These are phyloP conservation scores for Phaenicophaeus curvirostris DNA, from an alignment of 2,797 vertebrate species.

Conservation along the genomic window DNA sequence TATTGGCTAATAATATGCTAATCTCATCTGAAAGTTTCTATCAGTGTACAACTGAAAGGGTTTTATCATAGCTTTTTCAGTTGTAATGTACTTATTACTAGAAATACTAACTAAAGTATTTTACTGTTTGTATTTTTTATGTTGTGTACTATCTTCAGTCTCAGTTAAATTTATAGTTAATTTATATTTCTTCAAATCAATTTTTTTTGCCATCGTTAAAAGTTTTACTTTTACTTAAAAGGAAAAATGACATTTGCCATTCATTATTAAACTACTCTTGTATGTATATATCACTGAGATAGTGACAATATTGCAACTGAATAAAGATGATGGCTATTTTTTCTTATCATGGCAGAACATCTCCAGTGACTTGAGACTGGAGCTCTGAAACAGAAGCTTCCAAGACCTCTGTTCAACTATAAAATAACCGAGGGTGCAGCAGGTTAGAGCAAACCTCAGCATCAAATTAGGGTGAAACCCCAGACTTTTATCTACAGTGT, in stretches of 20 bases:
- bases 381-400: not conserved
- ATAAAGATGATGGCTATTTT: not conserved
- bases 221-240: slow-evolving; percentile 4
- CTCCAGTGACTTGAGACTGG: not conserved
- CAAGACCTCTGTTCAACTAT: not conserved
- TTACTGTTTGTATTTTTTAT: not conserved
- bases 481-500: not conserved
- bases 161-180: not conserved
- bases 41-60: slow-evolving; percentile 16
- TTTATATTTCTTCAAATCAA: no score
- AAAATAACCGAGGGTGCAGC: not conserved
- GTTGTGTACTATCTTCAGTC: not conserved
- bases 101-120: slow-evolving; percentile 22
- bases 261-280: not conserved
- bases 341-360: not conserved
- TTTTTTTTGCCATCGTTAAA: not conserved
- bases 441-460: not conserved
- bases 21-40: slow-evolving; percentile 21
- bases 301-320: not conserved
- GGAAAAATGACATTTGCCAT: not conserved
- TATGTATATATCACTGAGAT: not conserved
- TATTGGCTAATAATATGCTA: slow-evolving; percentile 10
- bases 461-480: not conserved
- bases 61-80: slow-evolving; percentile 4
- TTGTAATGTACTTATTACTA: not conserved